phyloP scores from a whole-genome alignment of 2,888 invertebrate genomes.

The Athrips mouffetella region DNA sequence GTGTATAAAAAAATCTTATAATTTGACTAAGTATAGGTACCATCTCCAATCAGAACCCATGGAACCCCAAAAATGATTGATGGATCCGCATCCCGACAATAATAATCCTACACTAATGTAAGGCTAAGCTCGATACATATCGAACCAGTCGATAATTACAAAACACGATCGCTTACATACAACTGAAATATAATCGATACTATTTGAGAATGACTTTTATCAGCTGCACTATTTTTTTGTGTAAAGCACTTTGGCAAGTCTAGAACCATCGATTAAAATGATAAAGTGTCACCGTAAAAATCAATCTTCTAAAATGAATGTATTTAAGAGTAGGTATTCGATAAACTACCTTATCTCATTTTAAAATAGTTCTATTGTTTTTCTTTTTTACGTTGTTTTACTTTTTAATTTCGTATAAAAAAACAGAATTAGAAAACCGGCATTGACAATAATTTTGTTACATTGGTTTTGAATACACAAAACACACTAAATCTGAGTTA shows the following conservation, averaged over 20 bases:
- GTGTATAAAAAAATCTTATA: no score
- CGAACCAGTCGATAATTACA: conserved; percentile 27
- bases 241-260: background rate
- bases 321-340: no score
- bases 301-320: no score
- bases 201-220: background rate
- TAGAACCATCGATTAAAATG: background rate
- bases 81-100: conserved; percentile 36
- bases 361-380: no score
- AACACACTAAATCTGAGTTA: background rate
- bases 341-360: no score
- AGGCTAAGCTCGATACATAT: conserved; percentile 23
- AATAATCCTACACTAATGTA: conserved; percentile 23
- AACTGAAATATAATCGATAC: conserved; percentile 10
- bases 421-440: background rate
- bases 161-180: conserved; percentile 24
- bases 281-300: no score
- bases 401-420: background rate
- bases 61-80: conserved; percentile 54
- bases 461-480: background rate
- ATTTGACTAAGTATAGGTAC: no score
- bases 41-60: conserved; percentile 21
- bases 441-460: conserved; percentile 1
- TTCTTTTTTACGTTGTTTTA: no score
- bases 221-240: background rate